A percentile compares a stretch with the other conserved stretches of the same genome.
phyloP scores from a whole-genome alignment of 2,113 vertebrate species.

The Thunnus maccoyii region DNA sequence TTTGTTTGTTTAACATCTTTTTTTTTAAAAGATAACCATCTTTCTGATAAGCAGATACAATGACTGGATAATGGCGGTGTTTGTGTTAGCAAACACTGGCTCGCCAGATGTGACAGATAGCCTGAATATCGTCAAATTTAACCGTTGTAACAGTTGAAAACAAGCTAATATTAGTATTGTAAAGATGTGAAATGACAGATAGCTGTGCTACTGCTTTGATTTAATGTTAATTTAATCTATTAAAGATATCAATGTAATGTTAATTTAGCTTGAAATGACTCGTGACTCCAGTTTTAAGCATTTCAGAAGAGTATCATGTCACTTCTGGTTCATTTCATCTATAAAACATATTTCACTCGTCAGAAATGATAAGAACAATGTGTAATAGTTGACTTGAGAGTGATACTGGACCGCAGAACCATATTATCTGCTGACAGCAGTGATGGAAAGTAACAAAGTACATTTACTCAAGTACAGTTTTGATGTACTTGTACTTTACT shows the following conservation, averaged over 20 bases:
- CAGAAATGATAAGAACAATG: no score
- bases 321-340: background rate
- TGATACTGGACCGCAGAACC: background rate
- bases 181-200: background rate
- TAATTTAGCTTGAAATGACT: background rate
- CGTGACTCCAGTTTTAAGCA: no score
- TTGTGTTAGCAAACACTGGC: background rate
- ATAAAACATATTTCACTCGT: background rate
- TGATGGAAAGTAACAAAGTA: no score
- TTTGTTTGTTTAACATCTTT: background rate
- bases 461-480: no score
- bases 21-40: background rate
- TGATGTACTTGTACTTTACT: no score
- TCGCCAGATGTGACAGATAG: no score
- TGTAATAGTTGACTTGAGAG: no score
- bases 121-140: no score
- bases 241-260: background rate
- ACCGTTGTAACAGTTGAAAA: background rate
- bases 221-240: background rate
- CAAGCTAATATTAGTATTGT: background rate
- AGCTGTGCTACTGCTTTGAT: background rate
- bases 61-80: background rate
- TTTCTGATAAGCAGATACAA: background rate
- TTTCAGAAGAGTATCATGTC: no score
- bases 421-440: background rate